Evolutionary conservation across 2,888 invertebrate genomes (phyloP), one percentile per base, ranked within the genome.

Genomic region (Drosophila flavopinicola): DNA sequence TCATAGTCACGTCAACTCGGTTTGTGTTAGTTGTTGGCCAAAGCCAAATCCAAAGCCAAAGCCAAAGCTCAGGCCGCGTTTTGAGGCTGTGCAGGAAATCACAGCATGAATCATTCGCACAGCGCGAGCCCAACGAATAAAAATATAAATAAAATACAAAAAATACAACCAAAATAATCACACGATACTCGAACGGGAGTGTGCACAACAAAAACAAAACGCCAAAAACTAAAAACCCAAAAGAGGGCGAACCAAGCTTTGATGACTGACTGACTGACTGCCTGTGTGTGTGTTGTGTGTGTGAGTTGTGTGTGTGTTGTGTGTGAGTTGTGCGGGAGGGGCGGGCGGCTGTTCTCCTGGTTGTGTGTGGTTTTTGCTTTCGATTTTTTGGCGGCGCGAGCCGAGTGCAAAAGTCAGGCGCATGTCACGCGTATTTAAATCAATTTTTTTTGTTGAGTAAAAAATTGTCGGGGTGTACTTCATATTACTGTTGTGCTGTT

Each of bases 31-130:
- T 58, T 53, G 66, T 53, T 63, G 68, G 58, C 53, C 66, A 73
- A 65, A 65, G 83, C 83, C 29, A 44, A 44, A 20, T 2, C 20
- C 60, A 71, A 68, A 73, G 83, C 83, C 29, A 44, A 44, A 20
- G 20, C 20, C 60, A 71, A 68, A 73, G 57, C 77, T 65, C 41
- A 72, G 65, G 54, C 84, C 67, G 64, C 83, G 45, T 39, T 82
- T 75, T 75, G 83, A 83, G 59, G 77, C 77, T 78, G 77, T 75
- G 68, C 84, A 87, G 84, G 84, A 88, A 86, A 88, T 87, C 88
- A 78, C 88, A 88, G 88, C 88, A 89, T 88, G 89, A 88, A 80
- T 88, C 88, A 88, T 74, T 72, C 59, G 68, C 63, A 63, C 67
- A 63, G 80, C 77, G 74, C 67, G 59, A 69, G 77, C 51, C 60